A percentile compares a stretch with the other conserved stretches of the same genome.
phyloP scores from a whole-genome alignment of 2,113 vertebrate genomes.

The Sarotherodon lohbergeri region DNA sequence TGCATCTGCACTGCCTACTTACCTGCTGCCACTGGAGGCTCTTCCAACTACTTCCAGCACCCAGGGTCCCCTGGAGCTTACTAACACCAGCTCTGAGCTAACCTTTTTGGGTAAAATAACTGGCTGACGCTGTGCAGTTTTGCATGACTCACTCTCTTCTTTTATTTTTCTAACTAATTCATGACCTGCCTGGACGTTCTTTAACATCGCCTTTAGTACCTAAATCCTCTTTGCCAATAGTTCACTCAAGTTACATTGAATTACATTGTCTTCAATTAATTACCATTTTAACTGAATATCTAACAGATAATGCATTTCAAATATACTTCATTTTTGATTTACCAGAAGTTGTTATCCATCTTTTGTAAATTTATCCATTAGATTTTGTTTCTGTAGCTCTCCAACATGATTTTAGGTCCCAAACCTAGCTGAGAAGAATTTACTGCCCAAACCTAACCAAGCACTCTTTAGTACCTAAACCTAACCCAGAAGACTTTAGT shows the following conservation, averaged over 20 bases:
- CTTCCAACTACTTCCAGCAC: constrained; percentile 26
- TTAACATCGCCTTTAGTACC: neutral
- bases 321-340: neutral
- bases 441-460: neutral
- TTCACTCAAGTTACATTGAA: neutral
- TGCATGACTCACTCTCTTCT: constrained; percentile 11
- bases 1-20: constrained; percentile 45
- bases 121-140: constrained; percentile 19
- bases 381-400: neutral
- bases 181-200: neutral
- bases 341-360: accelerated
- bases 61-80: constrained; percentile 41
- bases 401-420: neutral
- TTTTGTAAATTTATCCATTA: neutral
- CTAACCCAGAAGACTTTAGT: neutral
- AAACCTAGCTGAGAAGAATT: neutral
- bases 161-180: neutral
- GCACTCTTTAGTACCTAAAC: neutral
- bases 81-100: constrained; percentile 63
- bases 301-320: neutral
- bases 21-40: constrained; percentile 36
- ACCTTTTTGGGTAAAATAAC: constrained; percentile 59
- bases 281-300: neutral
- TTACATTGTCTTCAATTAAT: neutral
- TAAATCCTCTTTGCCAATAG: accelerated